phyloP scores from a whole-genome alignment of 2,797 vertebrate genomes.

The Mus minutoides region DNA sequence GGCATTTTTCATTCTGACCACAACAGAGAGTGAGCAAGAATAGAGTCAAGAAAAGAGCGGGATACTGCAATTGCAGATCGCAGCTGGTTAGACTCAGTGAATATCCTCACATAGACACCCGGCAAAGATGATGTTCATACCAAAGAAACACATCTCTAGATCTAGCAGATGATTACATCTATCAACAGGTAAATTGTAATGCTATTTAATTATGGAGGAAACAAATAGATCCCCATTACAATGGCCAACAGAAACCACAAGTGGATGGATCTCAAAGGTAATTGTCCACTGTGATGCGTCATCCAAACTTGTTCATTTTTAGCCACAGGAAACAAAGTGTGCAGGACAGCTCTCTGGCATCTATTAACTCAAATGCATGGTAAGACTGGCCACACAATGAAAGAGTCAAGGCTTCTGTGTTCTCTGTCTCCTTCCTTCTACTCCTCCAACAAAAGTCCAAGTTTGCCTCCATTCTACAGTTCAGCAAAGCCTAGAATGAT shows the following conservation, averaged over 20 bases:
- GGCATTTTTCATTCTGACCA: background rate
- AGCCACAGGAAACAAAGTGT: background rate
- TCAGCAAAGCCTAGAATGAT: background rate
- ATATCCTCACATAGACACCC: background rate
- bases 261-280: background rate
- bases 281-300: background rate
- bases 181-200: background rate
- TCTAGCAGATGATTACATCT: background rate
- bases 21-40: background rate
- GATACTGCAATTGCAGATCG: background rate
- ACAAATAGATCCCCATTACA: conserved; percentile 24
- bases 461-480: background rate
- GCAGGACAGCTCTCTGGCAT: background rate
- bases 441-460: background rate
- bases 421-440: background rate
- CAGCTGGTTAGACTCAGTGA: background rate
- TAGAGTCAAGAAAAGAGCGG: background rate
- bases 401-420: background rate
- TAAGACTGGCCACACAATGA: background rate
- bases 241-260: background rate
- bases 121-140: background rate
- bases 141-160: background rate
- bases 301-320: conserved; percentile 11
- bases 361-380: background rate
- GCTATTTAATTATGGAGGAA: conserved; percentile 23